Evolutionary conservation across 2,113 vertebrate genomes (phyloP).

Genomic region (Penelope pileata): DNA sequence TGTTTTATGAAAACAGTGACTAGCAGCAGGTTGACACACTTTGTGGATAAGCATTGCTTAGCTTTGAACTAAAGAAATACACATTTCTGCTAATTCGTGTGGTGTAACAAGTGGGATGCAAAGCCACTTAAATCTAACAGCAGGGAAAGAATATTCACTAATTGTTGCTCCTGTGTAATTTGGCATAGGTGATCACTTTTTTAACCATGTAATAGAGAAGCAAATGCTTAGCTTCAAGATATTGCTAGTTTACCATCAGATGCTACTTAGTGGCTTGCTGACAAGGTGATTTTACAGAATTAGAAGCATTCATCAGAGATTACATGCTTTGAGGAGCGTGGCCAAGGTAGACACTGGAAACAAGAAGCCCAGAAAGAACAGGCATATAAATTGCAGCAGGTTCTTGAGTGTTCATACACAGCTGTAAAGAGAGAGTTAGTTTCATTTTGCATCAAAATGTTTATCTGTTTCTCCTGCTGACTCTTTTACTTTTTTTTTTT

Average conservation of each 20-base stretch:
- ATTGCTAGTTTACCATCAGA: background rate
- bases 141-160: background rate
- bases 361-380: background rate
- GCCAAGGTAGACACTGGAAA: background rate
- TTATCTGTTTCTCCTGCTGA: slow-evolving; percentile 40
- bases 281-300: background rate
- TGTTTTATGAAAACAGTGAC: background rate
- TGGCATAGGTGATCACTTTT: background rate
- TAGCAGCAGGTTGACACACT: background rate
- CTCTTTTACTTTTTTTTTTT: background rate
- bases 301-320: background rate
- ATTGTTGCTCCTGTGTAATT: background rate
- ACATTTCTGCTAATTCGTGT: background rate
- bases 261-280: background rate
- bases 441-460: slow-evolving; percentile 73
- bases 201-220: background rate
- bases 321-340: accelerated
- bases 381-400: background rate
- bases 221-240: background rate
- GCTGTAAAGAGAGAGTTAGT: slow-evolving; percentile 45
- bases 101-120: background rate
- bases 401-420: background rate
- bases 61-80: background rate
- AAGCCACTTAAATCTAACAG: background rate
- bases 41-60: background rate